A percentile compares a stretch with the other conserved stretches of the same genome.
Evolutionary conservation across 2,888 invertebrate genomes (phyloP).

Genomic region (Microdon myrmicae): DNA sequence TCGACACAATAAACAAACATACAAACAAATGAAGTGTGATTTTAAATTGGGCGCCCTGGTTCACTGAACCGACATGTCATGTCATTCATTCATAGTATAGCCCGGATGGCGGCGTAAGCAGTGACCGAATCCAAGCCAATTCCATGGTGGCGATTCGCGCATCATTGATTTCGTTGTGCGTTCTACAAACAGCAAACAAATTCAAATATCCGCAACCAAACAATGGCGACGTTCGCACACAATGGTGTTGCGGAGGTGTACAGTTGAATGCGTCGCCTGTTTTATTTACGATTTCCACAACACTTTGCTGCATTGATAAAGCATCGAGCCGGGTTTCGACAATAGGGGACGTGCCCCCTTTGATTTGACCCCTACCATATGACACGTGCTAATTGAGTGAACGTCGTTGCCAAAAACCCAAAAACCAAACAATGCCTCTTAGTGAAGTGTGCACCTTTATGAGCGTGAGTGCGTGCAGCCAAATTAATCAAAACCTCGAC

Average conservation of each 20-base stretch:
- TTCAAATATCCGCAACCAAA: constrained; percentile 47
- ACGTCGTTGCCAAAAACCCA: constrained; percentile 37
- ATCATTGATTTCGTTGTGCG: constrained; percentile 51
- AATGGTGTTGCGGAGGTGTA: constrained; percentile 45
- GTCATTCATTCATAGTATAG: constrained; percentile 41
- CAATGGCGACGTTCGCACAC: constrained; percentile 49
- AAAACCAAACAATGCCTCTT: background rate
- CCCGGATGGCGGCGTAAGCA: constrained; percentile 23
- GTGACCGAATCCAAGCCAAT: constrained; percentile 39
- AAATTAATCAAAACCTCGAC: constrained; percentile 47
- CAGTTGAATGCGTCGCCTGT: constrained; percentile 47
- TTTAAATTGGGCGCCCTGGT: constrained; percentile 46
- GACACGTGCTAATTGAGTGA: constrained; percentile 51
- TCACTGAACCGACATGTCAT: constrained; percentile 50
- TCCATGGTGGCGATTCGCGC: constrained; percentile 47
- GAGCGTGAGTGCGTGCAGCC: constrained; percentile 33
- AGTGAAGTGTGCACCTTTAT: too few relatives aligned
- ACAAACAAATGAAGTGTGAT: constrained; percentile 48
- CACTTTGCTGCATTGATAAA: constrained; percentile 30
- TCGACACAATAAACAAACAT: too few relatives aligned
- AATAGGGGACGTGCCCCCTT: constrained; percentile 19
- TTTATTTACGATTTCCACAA: constrained; percentile 48
- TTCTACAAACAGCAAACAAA: constrained; percentile 47
- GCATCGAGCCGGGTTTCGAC: constrained; percentile 22
- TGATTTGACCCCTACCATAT: constrained; percentile 36